Conservation (phyloP, 2,888 invertebrate genomes). For the Pollenia labialis region DNA sequence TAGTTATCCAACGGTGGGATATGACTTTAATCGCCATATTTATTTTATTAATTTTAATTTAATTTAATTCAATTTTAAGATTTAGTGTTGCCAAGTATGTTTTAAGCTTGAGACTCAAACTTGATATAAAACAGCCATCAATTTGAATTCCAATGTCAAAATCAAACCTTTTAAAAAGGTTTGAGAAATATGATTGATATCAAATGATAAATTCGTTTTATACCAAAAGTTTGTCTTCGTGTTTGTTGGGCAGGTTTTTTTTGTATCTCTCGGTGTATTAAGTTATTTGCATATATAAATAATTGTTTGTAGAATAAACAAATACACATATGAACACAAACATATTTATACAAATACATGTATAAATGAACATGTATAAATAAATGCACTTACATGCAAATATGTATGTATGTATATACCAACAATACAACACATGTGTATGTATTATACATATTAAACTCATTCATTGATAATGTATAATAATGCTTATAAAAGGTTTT, state of each 20-base stretch:
- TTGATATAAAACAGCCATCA: no score
- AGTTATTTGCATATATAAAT: conserved; percentile 61
- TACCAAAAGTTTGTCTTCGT: no score
- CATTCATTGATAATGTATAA: conserved; percentile 60
- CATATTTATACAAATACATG: neutral
- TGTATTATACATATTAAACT: conserved; percentile 1
- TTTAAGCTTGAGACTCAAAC: no score
- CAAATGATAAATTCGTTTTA: no score
- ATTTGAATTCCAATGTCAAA: no score
- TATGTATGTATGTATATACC: neutral
- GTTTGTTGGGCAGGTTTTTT: neutral
- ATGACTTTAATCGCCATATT: no score
- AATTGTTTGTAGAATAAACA: conserved; percentile 41
- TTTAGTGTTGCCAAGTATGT: no score
- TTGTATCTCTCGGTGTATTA: conserved; percentile 36
- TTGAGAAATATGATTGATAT: no score
- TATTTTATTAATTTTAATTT: no score
- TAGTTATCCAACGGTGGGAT: no score
- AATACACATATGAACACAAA: neutral
- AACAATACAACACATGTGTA: neutral
- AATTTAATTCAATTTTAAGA: no score
- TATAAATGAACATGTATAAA: neutral
- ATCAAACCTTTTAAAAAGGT: no score
- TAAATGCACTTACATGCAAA: neutral
- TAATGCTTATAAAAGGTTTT: conserved; percentile 59